Evolutionary conservation across 2,797 vertebrate species (phyloP), one percentile per base, ranked within the genome.

Genomic region (Chrosomus eos): DNA sequence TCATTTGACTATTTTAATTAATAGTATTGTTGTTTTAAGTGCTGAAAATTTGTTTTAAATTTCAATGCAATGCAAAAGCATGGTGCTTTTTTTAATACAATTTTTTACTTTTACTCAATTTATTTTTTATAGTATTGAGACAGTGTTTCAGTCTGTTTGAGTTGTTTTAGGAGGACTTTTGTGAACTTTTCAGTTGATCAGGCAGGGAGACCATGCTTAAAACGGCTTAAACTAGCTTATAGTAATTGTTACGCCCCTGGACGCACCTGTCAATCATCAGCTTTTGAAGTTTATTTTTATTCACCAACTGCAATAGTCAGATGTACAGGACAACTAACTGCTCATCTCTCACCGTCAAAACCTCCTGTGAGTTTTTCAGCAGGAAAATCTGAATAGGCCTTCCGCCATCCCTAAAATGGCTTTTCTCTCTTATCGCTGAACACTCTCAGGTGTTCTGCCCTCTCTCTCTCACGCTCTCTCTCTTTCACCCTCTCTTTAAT

Each of bases 401-500:
- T 81, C n/a, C 14, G 14, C 45, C 31, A 71, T 48, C 55, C 68
- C 55, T 23, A 51, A 48, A 67, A 31, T 74, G 40, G 31, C 66
- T 67, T 38, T 67, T 73, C 45, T 55, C 60, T 67, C 70, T 45
- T 38, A 64, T 51, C 14, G 10, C 79, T 58, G 58, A 55, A 64
- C 55, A 68, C 72, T 81, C 83, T 83, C 80, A 82, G 53, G 73
- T 72, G 48, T 80, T 88, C 84, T 83, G 64, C 81, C 88, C 89
- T 89, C 87, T 87, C 87, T 84, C 85, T 91, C 90, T 79, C 90
- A 48, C 87, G 71, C 82, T 91, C 91, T 81, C 90, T 68, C 80
- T 68, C 74, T 82, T 78, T 79, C 86, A 67, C 89, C 73, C 88
- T 88, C 84, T 85, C 85, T 90, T 87, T 90, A 94, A 96, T 95